Percentiles rank a stretch among this genome's conserved stretches.
Conservation (phyloP, 2,113 vertebrate genomes). For the Anarhynchus alexandrinus region DNA sequence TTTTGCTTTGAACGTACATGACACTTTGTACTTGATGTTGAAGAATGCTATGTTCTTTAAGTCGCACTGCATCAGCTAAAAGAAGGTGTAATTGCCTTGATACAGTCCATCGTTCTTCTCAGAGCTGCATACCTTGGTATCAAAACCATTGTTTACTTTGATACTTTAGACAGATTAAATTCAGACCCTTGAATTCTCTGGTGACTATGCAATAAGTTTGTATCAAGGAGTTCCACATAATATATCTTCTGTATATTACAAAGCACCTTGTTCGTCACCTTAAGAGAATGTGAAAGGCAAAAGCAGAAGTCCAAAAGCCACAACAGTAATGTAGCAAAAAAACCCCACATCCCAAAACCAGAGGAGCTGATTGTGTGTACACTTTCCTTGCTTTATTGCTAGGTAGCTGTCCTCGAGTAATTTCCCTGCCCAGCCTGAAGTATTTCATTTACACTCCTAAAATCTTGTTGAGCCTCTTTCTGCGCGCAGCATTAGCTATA, state of each 20-base stretch:
- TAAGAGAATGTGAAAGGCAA: not conserved
- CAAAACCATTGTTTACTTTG: not conserved
- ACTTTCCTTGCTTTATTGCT: not conserved
- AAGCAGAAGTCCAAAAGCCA: not conserved
- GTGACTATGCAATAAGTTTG: not conserved
- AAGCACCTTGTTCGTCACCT: not conserved
- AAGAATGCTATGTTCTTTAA: not conserved
- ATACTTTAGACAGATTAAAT: not conserved
- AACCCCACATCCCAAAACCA: rapidly evolving
- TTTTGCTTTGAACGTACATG: not conserved
- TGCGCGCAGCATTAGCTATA: not conserved
- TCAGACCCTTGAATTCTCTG: not conserved
- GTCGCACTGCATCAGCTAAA: not conserved
- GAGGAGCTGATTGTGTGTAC: not conserved
- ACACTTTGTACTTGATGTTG: not conserved
- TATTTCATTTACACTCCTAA: not conserved
- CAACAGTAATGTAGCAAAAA: not conserved
- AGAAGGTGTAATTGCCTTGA: not conserved
- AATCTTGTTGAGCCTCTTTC: not conserved
- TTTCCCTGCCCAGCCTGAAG: not conserved
- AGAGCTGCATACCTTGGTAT: not conserved
- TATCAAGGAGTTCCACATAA: not conserved
- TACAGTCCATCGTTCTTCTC: not conserved
- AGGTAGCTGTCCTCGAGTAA: not conserved
- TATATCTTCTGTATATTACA: not conserved